These are phyloP conservation scores for Gonatopus flavifemur DNA, from an alignment of 1,140 invertebrate species.

Conservation along the genomic window DNA sequence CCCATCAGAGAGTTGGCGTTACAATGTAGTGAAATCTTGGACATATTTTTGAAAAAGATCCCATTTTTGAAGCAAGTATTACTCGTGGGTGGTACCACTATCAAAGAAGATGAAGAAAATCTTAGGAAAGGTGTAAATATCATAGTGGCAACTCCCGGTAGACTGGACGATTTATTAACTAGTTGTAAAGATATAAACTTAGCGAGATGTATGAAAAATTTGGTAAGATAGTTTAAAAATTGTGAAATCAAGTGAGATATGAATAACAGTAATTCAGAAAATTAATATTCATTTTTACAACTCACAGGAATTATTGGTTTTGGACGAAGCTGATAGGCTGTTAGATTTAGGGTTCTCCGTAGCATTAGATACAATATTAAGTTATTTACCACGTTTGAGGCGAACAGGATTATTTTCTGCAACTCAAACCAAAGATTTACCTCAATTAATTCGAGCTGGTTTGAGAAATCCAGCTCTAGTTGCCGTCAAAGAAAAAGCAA, in stretches of 20 bases:
- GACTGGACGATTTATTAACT: constrained; percentile 85
- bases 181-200: constrained; percentile 68
- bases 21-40: constrained; percentile 82
- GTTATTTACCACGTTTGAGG: constrained; percentile 88
- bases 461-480: constrained; percentile 92
- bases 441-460: constrained; percentile 89
- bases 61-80: constrained; percentile 62
- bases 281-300: constrained; percentile 6
- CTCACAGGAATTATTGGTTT: constrained; percentile 82
- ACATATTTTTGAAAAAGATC: constrained; percentile 63
- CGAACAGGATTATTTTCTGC: constrained; percentile 97
- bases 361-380: constrained; percentile 87
- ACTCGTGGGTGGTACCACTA: constrained; percentile 81
- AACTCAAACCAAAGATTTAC: constrained; percentile 95
- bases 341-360: constrained; percentile 90
- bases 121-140: constrained; percentile 81
- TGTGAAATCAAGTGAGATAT: background rate
- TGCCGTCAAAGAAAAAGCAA: constrained; percentile 84
- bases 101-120: constrained; percentile 71
- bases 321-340: constrained; percentile 97
- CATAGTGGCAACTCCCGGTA: constrained; percentile 88
- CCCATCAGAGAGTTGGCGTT: constrained; percentile 91
- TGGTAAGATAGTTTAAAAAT: constrained; percentile 60
- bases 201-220: constrained; percentile 67
- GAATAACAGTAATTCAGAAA: constrained; percentile 1